These are phyloP conservation scores for Galeopsomyia nigrocyanea DNA, from an alignment of 2,888 invertebrate species.

Conservation along the genomic window DNA sequence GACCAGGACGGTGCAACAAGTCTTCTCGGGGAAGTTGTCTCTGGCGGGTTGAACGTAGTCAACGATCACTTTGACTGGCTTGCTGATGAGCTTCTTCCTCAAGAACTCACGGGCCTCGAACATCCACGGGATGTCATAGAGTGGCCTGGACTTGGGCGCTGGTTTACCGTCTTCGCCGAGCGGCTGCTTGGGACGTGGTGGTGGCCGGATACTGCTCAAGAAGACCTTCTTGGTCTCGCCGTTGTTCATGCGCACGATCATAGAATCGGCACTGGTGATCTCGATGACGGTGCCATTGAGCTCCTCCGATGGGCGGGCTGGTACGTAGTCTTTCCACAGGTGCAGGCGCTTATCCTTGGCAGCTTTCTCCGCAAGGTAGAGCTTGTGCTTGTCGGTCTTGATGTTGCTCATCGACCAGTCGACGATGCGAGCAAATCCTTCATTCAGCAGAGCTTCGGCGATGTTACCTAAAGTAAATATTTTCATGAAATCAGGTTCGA, in stretches of 20 bases:
- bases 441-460: conserved; percentile 89
- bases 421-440: conserved; percentile 94
- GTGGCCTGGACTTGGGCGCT: conserved; percentile 82
- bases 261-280: conserved; percentile 93
- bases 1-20: conserved; percentile 91
- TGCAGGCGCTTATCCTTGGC: conserved; percentile 90
- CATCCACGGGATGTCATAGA: conserved; percentile 99
- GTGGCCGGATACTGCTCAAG: conserved; percentile 94
- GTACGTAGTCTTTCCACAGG: conserved; percentile 93
- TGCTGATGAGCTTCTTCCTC: conserved; percentile 94
- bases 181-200: conserved; percentile 81
- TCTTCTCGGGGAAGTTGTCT: conserved; percentile 94
- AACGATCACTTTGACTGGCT: conserved; percentile 90
- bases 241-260: conserved; percentile 86
- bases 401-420: conserved; percentile 93
- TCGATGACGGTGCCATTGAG: conserved; percentile 88
- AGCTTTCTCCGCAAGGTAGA: conserved; percentile 85
- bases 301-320: conserved; percentile 81
- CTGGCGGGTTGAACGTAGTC: conserved; percentile 98
- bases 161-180: conserved; percentile 76
- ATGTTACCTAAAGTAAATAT: conserved; percentile 77
- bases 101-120: conserved; percentile 98
- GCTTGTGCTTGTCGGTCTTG: conserved; percentile 83
- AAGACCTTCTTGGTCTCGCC: conserved; percentile 91
- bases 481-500: too few species aligned